Evolutionary conservation across 2,113 vertebrate species (phyloP).

Genomic region (Anarhynchus alexandrinus): DNA sequence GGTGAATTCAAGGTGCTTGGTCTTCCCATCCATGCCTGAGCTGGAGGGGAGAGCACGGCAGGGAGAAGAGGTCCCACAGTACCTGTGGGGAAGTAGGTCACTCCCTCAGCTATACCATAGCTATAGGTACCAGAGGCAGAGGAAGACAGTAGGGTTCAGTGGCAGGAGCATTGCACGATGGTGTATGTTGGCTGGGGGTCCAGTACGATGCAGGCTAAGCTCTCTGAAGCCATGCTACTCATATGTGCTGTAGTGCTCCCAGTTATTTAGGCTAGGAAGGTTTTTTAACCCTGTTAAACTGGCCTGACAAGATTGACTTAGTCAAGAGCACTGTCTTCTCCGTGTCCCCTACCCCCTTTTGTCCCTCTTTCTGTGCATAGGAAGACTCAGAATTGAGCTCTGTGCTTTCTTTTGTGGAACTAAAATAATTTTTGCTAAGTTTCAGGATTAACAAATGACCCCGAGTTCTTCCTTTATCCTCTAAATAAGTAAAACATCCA

Average conservation of each 20-base stretch:
- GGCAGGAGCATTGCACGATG: not conserved
- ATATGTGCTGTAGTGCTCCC: not conserved
- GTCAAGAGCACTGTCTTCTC: not conserved
- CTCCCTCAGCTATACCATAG: not conserved
- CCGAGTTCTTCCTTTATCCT: not conserved
- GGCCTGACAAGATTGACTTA: not conserved
- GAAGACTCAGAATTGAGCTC: not conserved
- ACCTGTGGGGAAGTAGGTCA: accelerated
- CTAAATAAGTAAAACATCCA: not conserved
- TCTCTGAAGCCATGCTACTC: not conserved
- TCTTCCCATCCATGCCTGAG: not conserved
- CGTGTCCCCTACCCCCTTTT: not conserved
- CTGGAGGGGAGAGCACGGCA: not conserved
- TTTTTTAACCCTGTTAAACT: not conserved
- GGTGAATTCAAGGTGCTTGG: not conserved
- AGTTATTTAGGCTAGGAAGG: not conserved
- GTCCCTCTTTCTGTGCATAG: not conserved
- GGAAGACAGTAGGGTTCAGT: not conserved
- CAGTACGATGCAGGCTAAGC: not conserved
- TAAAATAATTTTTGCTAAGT: not conserved
- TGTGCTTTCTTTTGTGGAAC: not conserved
- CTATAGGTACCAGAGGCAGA: not conserved
- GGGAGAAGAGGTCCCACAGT: not conserved
- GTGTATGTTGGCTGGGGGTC: not conserved
- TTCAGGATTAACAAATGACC: not conserved